phyloP scores from a whole-genome alignment of 2,888 invertebrate species.

The Drosophila planitibia region DNA sequence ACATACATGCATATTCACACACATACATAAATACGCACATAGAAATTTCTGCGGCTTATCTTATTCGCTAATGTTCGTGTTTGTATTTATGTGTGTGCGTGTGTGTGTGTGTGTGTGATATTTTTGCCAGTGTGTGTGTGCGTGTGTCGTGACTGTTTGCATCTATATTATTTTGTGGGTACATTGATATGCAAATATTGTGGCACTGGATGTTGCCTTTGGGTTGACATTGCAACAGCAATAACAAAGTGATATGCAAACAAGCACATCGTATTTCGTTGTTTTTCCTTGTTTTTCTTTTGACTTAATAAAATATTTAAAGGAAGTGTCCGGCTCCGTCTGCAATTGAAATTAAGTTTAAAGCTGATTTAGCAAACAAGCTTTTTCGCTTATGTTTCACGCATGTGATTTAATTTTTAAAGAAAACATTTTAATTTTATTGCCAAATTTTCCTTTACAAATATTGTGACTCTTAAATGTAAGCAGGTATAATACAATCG shows the following conservation, averaged over 20 bases:
- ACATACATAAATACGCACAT: conserved; percentile 5
- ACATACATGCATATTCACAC: neutral
- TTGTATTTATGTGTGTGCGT: neutral
- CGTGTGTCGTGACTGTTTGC: neutral
- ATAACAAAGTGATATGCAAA: neutral
- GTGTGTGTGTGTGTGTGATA: neutral
- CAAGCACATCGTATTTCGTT: neutral
- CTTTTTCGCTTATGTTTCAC: neutral
- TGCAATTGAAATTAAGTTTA: neutral
- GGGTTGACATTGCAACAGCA: conserved; percentile 21
- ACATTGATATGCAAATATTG: conserved; percentile 70
- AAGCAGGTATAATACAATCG: no score
- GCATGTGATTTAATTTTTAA: neutral
- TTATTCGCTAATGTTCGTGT: conserved; percentile 32
- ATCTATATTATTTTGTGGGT: conserved; percentile 4
- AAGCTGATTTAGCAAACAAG: neutral
- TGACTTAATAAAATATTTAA: neutral
- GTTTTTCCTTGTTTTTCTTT: neutral
- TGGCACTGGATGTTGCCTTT: conserved; percentile 50
- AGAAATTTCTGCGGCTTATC: conserved; percentile 52
- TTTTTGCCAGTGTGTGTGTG: neutral
- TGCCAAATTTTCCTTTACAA: neutral
- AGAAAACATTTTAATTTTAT: neutral
- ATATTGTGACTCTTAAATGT: no score
- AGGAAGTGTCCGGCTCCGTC: neutral